Base-by-base conservation (phyloP, 1,140 invertebrate species). In the Dendroctonus valens region DNA sequence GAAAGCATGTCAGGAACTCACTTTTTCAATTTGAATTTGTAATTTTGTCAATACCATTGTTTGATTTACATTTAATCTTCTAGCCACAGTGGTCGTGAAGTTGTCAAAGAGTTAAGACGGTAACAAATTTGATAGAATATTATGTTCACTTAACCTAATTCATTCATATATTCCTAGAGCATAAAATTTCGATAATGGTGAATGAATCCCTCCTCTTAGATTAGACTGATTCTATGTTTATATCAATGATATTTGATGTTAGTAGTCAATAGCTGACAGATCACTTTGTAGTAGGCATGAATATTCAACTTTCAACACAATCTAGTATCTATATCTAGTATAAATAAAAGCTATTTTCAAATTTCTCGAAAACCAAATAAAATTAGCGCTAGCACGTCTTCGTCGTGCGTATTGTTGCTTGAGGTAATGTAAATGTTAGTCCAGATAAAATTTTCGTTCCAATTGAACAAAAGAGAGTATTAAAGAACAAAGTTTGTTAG, bases 111-210 rank as follows among this genome's bases (percentile, higher is more conserved):
- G 12, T 38, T 14, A 50, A 38, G 14, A 12, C 46, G 49, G 26
- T 6, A 50, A 50, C 37, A 59, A 15, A 44, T 51, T 39, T 50
- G 49, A 60, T 60, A 42, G 49, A 54, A 52, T 53, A 53, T 11
- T 53, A 53, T 62, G 51, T 62, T 62, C 60, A 53, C 41, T 60
- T 26, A 60, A 12, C 49, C 9, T 60, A 60, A 53, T 62, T 62
- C 60, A 62, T 62, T 62, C 60, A 62, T 62, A 14, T 62, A 62
- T 62, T 62, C 60, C 52, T 62, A n/a, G 60, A 53, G 42, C 60
- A 53, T 53, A 44, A 53, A 52, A 11, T 53, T 53, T 15, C 41
- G 37, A 53, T 15, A 9, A 53, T 11, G 60, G 42, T 53, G 15
- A 52, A 62, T 53, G 15, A n/a, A 39, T 60, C 7, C n/a, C n/a